Percentiles rank a stretch among this genome's conserved stretches.
Conservation (phyloP, 2,797 vertebrate genomes). For the Setipinna tenuifilis region DNA sequence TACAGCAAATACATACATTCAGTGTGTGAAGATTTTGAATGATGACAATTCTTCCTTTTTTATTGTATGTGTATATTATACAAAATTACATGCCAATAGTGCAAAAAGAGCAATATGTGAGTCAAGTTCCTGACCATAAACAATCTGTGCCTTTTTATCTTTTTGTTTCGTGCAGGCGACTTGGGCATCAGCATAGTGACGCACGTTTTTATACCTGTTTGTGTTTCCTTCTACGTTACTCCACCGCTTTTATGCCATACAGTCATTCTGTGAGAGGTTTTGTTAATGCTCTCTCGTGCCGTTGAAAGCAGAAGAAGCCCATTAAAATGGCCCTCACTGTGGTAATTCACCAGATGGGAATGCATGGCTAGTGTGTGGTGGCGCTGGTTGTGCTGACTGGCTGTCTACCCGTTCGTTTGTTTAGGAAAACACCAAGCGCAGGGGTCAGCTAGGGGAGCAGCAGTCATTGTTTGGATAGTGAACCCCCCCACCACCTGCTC, state of each 20-base stretch:
- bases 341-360: background rate
- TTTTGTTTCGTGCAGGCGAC: background rate
- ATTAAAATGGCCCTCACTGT: background rate
- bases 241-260: background rate
- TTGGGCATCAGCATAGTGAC: background rate
- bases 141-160: background rate
- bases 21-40: background rate
- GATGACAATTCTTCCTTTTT: background rate
- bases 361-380: background rate
- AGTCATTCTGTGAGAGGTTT: background rate
- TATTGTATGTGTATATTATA: too few relatives aligned
- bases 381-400: constrained; percentile 14
- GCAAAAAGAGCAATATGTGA: background rate
- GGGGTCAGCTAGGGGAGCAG: constrained; percentile 34
- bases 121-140: background rate
- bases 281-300: background rate
- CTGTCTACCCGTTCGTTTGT: constrained; percentile 54
- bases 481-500: background rate
- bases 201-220: background rate
- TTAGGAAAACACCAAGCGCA: constrained; percentile 53
- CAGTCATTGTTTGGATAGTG: constrained; percentile 61
- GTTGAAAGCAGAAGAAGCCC: background rate
- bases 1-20: background rate
- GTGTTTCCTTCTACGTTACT: background rate
- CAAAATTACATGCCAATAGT: too few relatives aligned